phyloP scores from a whole-genome alignment of 2,113 vertebrate genomes.

The Thamnaconus septentrionalis region DNA sequence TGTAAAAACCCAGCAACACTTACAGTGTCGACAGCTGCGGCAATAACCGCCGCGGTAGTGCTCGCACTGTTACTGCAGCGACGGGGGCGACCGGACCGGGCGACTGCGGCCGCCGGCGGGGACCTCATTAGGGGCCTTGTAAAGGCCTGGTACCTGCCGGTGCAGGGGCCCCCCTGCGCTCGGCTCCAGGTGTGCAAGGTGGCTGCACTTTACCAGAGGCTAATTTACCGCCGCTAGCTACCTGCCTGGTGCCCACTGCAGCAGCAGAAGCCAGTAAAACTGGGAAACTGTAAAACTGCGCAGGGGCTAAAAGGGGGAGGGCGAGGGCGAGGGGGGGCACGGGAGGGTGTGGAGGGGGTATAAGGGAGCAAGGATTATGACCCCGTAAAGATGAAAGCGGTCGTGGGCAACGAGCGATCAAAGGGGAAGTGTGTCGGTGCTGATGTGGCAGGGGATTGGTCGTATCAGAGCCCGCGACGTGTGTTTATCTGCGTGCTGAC shows the following conservation, averaged over 20 bases:
- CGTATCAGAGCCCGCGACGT: constrained; percentile 55
- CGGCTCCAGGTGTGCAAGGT: constrained; percentile 75
- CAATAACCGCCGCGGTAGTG: constrained; percentile 62
- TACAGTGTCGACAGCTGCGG: constrained; percentile 64
- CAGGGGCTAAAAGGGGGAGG: constrained; percentile 31
- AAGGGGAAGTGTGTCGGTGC: constrained; percentile 75
- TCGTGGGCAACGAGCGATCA: constrained; percentile 73
- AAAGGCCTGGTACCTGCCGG: constrained; percentile 73
- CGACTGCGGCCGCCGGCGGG: constrained; percentile 4
- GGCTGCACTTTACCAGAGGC: constrained; percentile 68
- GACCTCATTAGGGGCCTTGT: constrained; percentile 76
- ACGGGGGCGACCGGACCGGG: constrained; percentile 57
- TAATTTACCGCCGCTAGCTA: constrained; percentile 69
- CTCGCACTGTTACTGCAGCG: constrained; percentile 56
- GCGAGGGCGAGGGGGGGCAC: constrained; percentile 8
- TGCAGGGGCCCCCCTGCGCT: constrained; percentile 56
- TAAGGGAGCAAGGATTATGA: constrained; percentile 74
- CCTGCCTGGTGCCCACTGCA: constrained; percentile 63
- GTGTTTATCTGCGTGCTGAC: constrained; percentile 33
- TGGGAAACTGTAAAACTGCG: constrained; percentile 57
- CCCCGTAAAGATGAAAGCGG: constrained; percentile 82
- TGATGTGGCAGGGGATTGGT: constrained; percentile 73
- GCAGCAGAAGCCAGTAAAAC: constrained; percentile 56
- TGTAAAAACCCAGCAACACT: constrained; percentile 65
- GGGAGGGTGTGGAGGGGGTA: constrained; percentile 10